Evolutionary conservation across 2,888 invertebrate genomes (phyloP), one percentile per base, ranked within the genome.

Genomic region (Cantharis rufa): DNA sequence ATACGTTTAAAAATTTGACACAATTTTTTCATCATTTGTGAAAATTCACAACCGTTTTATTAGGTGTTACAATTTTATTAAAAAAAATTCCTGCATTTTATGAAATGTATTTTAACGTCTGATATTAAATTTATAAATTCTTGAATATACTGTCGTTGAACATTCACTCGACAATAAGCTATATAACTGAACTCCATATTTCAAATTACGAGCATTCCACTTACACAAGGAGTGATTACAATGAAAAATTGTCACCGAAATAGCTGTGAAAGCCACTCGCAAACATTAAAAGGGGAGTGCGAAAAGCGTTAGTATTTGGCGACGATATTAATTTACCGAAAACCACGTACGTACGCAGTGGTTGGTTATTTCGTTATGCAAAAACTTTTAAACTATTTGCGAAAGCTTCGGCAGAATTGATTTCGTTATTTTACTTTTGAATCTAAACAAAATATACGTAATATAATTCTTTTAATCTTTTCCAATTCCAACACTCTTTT

Each of bases 201-300:
- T 75, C 70, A 70, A 70, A 70, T 75, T 75, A 64, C 63, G 61
- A 61, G 48, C 70, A 75, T 75, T 75, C 75, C 75, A 68, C 70
- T 71, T 71, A 64, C 70, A 61, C 75, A 70, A 18, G 48, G 48
- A 63, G 66, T 28, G 75, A 71, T 71, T 75, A 71, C 28, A 64
- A 66, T 75, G 71, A 75, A 75, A 75, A 75, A 75, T 75, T 64
- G 66, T 64, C 75, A 61, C 70, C 64, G 64, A 66, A 66, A 66
- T 66, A 66, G 64, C 64, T 66, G 64, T n/a, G 24, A 66, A 72
- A 68, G 66, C 48, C 73, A 73, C 73, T 69, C 18, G 16, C 68
- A 69, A 62, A 73, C 73, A 69, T 69, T 73, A 69, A 73, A 73
- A 32, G 63, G 69, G 73, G 28, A 69, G 64, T 66, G 64, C 11